phyloP scores from a whole-genome alignment of 2,888 invertebrate genomes.

The Lycocerus yunnanus region DNA sequence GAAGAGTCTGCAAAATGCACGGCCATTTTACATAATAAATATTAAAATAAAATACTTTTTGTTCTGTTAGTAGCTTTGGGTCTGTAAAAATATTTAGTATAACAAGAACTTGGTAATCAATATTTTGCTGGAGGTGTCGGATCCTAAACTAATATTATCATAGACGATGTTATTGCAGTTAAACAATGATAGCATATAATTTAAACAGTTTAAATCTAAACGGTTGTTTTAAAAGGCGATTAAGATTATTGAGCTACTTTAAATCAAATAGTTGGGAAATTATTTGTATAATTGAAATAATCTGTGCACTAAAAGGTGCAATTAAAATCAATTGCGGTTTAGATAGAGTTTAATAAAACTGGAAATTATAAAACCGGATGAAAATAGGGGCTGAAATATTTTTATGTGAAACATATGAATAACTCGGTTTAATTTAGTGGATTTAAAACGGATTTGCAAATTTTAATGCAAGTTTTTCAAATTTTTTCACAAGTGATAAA shows the following conservation, averaged over 20 bases:
- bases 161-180: neutral
- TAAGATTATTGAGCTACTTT: neutral
- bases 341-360: neutral
- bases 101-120: neutral
- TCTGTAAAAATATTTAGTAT: neutral
- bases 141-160: constrained; percentile 4
- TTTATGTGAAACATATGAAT: neutral
- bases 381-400: neutral
- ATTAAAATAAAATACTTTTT: neutral
- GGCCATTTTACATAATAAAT: neutral
- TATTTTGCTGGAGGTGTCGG: neutral
- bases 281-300: neutral
- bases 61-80: neutral
- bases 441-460: neutral
- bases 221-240: neutral
- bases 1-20: neutral
- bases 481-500: neutral
- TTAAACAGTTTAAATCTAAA: constrained; percentile 3
- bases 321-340: neutral
- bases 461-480: neutral
- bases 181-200: neutral
- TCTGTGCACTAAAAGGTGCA: neutral
- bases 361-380: neutral
- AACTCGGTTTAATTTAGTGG: neutral
- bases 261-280: neutral